Base-by-base conservation (phyloP, 2,888 invertebrate species). In the Abrostola triplasia region DNA sequence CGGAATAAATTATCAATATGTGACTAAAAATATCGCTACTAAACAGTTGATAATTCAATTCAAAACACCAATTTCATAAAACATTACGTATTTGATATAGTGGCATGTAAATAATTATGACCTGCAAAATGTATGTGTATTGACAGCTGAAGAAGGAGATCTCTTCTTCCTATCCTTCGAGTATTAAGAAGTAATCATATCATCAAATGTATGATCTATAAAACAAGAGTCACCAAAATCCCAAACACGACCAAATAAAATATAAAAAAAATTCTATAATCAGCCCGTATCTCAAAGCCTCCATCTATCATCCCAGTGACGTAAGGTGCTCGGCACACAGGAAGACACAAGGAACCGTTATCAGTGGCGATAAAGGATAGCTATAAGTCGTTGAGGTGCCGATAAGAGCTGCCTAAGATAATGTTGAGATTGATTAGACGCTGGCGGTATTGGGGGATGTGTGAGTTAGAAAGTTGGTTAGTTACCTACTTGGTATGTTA, bases 341-440 rank as follows among this genome's bases (percentile, higher is more conserved):
- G 67, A 76, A 66, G 75, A 6, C 50, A 10, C 40, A 51, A 59
- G 76, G 66, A 59, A 66, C 24, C 35, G 11, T 76, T 67, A 76
- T 76, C 76, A 62, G 6, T 7, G 0, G n/a, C 53, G 72, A 76
- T 71, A 67, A 76, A 8, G 11, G 11, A 60, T 42, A 51, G 59
- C 67, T 60, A 64, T 73, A 73, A 59, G 67, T 73, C 76, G 67
- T 59, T 67, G 73, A 36, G 49, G 52, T 76, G 76, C 73, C 73
- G 76, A 73, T 73, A 71, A 63, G 38, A 50, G 50, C 41, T 40
- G 38, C 8, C 8, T 36, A n/a, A 69, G 71, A 72, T 72, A 72
- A 69, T 37, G 1, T 0, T 11, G 40, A 68, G 71, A 73, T 64
- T 69, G 75, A 74, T 71, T 50, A 49, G 24, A 60, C 24, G 24